phyloP scores from a whole-genome alignment of 2,888 invertebrate species.

The Cerastis rubricosa region DNA sequence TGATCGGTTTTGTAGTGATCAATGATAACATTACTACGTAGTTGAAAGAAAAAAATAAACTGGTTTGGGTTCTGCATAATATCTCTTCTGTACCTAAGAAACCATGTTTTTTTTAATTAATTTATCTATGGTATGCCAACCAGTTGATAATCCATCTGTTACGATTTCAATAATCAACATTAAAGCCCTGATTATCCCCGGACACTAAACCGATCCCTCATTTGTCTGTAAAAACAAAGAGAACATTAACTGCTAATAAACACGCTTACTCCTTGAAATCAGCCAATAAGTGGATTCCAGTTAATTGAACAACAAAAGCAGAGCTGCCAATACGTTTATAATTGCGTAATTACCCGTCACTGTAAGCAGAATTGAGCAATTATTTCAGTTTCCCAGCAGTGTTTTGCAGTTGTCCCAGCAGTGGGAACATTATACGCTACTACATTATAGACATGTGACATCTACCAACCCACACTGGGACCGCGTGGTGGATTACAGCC shows the following conservation, averaged over 20 bases:
- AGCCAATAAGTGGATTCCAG: conserved; percentile 13
- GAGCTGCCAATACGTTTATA: conserved; percentile 20
- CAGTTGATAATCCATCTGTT: neutral
- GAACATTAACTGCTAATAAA: neutral
- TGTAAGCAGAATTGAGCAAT: conserved; percentile 30
- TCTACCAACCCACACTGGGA: too few species aligned
- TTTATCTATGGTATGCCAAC: neutral
- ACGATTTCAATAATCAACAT: neutral
- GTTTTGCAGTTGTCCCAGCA: too few species aligned
- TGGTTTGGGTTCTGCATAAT: neutral
- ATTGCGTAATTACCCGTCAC: conserved; percentile 19
- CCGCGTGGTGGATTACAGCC: too few species aligned
- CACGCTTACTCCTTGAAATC: neutral
- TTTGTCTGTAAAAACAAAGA: neutral
- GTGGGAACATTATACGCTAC: too few species aligned
- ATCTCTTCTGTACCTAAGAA: neutral
- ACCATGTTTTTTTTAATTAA: too few species aligned
- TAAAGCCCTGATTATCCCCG: neutral
- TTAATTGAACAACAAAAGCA: conserved; percentile 25
- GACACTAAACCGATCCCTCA: neutral
- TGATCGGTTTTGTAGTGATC: too few species aligned
- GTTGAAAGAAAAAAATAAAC: too few species aligned
- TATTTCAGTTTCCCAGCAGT: conserved; percentile 15
- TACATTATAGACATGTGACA: too few species aligned
- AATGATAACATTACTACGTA: too few species aligned